phyloP scores from a whole-genome alignment of 2,888 invertebrate genomes.

The Pegoplata infirma region DNA sequence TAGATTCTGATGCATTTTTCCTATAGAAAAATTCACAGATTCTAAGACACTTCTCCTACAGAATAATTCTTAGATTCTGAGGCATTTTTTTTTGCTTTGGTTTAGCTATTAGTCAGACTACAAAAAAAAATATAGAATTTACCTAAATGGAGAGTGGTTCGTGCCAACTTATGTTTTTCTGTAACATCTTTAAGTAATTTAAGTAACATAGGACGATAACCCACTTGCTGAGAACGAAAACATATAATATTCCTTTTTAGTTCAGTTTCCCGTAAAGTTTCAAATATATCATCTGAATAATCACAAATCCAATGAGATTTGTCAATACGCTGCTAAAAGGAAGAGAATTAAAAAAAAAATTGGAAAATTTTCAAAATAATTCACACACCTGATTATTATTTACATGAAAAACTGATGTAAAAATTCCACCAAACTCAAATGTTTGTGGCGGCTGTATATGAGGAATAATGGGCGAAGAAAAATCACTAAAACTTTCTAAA shows the following conservation, averaged over 20 bases:
- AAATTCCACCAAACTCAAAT: slow-evolving; percentile 13
- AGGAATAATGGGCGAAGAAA: slow-evolving; percentile 46
- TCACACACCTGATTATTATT: slow-evolving; percentile 53
- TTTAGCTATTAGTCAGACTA: no score
- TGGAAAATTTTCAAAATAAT: not conserved
- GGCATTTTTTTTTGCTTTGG: no score
- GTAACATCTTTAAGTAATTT: slow-evolving; percentile 68
- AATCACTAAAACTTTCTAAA: not conserved
- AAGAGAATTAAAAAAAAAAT: slow-evolving; percentile 2
- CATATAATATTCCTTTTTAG: slow-evolving; percentile 68
- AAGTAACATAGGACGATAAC: slow-evolving; percentile 68
- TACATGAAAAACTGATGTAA: slow-evolving; percentile 33
- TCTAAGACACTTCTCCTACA: no score
- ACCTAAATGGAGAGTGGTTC: slow-evolving; percentile 75
- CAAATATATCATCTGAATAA: slow-evolving; percentile 74
- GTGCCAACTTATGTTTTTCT: slow-evolving; percentile 67
- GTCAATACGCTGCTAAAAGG: slow-evolving; percentile 33
- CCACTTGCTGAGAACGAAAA: slow-evolving; percentile 70
- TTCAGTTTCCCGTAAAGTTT: slow-evolving; percentile 72
- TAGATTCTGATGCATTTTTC: no score
- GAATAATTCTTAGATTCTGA: no score
- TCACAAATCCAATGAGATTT: slow-evolving; percentile 71
- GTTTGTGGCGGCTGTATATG: slow-evolving; percentile 13
- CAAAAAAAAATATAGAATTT: no score
- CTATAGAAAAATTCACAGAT: no score